Evolutionary conservation across 2,888 invertebrate genomes (phyloP).

Genomic region (Aspidapion aeneum): DNA sequence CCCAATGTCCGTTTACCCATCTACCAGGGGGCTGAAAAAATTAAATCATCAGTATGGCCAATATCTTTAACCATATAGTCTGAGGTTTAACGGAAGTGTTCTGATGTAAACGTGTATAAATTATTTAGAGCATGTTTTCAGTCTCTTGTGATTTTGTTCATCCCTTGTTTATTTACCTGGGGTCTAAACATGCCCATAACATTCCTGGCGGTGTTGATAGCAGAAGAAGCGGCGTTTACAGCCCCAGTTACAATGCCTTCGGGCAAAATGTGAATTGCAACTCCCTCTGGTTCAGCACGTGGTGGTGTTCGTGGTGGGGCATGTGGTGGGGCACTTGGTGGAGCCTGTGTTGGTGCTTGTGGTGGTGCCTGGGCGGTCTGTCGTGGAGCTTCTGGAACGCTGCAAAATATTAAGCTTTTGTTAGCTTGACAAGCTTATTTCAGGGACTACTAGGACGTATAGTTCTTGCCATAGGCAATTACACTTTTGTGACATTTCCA

Average conservation of each 20-base stretch:
- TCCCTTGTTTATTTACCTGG: too few relatives aligned
- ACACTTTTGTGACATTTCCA: too few relatives aligned
- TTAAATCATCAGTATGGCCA: neutral
- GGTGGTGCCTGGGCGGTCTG: neutral
- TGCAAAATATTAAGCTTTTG: neutral
- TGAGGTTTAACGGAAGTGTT: too few relatives aligned
- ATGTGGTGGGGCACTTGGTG: neutral
- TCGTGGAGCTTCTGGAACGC: neutral
- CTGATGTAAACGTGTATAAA: too few relatives aligned
- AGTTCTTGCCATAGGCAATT: too few relatives aligned
- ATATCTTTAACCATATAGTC: too few relatives aligned
- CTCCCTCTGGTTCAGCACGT: neutral
- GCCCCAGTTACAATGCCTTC: conserved; percentile 47
- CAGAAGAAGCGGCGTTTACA: conserved; percentile 47
- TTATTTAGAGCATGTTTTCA: neutral
- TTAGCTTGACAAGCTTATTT: too few relatives aligned
- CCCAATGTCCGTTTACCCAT: conserved; percentile 44
- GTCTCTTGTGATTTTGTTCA: too few relatives aligned
- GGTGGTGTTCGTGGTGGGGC: neutral
- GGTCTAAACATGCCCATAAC: conserved; percentile 45
- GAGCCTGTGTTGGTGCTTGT: neutral
- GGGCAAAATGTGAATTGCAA: conserved; percentile 40
- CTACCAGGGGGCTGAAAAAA: conserved; percentile 33
- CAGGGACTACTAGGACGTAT: too few relatives aligned
- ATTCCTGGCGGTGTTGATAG: conserved; percentile 46